Base-by-base conservation (phyloP, 2,888 invertebrate species). In the Cheilosia impressa region DNA sequence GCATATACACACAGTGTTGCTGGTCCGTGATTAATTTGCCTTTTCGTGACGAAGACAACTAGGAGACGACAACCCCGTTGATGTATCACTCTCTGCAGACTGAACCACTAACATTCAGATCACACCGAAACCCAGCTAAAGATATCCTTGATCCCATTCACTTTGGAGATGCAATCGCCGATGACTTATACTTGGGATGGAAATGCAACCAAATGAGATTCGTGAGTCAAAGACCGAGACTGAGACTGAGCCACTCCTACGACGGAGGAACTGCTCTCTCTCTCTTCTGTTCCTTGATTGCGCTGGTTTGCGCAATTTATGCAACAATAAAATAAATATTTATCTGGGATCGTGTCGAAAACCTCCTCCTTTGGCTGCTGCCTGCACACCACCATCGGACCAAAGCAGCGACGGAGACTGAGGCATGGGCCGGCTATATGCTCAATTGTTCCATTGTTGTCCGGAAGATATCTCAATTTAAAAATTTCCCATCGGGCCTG, bases 281-380 rank as follows among this genome's bases (percentile, higher is more conserved):
- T 31, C 31, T 31, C 31, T 9, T 71, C 58, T 47, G 34, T 65
- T 79, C 60, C 71, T 76, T 84, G 75, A 84, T 84, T 75, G 71
- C 60, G 71, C 60, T 80, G 65, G 69, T 75, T 84, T 84, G 79
- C 65, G 71, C 84, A 80, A 84, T 84, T 84, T 76, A 84, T 80
- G 80, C 75, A 84, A 89, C 90, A 90, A 91, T 91, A 91, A 91
- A 91, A 91, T 91, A 91, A 91, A 90, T 89, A 91, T 90, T 91
- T 91, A 91, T 91, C 91, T 90, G 89, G 89, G 88, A 90, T 91
- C 92, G 92, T 92, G 92, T 90, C 89, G 90, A 88, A 89, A 88
- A 89, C 90, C 92, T 91, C 91, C 91, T 88, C 88, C 88, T 50
- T 50, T 5, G 85, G 66, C 75, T 76, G 80, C 76, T 66, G 66